Evolutionary conservation across 2,113 vertebrate species (phyloP).

Genomic region (Scophthalmus maximus): DNA sequence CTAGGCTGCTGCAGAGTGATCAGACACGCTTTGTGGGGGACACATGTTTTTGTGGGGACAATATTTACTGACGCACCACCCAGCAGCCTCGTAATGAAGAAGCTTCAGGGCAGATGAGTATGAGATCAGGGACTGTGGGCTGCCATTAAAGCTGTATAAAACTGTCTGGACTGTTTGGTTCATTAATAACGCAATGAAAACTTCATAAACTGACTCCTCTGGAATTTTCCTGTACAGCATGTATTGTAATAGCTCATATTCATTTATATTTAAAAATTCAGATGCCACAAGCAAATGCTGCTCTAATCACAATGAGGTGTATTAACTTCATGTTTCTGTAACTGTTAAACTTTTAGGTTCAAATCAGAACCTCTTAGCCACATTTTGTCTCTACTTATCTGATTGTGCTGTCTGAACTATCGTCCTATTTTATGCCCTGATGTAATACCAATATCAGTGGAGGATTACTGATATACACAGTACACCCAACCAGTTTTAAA

Average conservation of each 20-base stretch:
- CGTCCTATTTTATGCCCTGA: background rate
- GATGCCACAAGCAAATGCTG: background rate
- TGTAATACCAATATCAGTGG: too few species aligned
- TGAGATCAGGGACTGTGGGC: background rate
- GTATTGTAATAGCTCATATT: background rate
- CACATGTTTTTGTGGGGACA: slow-evolving; percentile 90
- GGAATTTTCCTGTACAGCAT: background rate
- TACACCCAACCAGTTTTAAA: too few species aligned
- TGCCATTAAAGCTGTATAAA: background rate
- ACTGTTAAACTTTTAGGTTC: background rate
- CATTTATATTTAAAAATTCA: slow-evolving; percentile 14
- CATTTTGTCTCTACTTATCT: background rate
- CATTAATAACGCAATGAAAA: background rate
- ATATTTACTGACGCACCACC: slow-evolving; percentile 92
- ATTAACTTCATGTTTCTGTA: background rate
- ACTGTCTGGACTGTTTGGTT: background rate
- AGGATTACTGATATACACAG: too few species aligned
- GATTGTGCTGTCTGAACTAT: background rate
- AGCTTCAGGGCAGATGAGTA: slow-evolving; percentile 80
- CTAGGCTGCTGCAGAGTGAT: slow-evolving; percentile 98
- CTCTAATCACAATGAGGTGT: slow-evolving; percentile 4
- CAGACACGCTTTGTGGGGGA: slow-evolving; percentile 90
- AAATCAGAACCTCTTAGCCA: background rate
- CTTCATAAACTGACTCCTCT: background rate
- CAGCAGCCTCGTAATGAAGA: slow-evolving; percentile 87